A percentile compares a stretch with the other conserved stretches of the same genome.
These are phyloP conservation scores for Silurus asotus DNA, from an alignment of 2,113 vertebrate species.

Conservation along the genomic window DNA sequence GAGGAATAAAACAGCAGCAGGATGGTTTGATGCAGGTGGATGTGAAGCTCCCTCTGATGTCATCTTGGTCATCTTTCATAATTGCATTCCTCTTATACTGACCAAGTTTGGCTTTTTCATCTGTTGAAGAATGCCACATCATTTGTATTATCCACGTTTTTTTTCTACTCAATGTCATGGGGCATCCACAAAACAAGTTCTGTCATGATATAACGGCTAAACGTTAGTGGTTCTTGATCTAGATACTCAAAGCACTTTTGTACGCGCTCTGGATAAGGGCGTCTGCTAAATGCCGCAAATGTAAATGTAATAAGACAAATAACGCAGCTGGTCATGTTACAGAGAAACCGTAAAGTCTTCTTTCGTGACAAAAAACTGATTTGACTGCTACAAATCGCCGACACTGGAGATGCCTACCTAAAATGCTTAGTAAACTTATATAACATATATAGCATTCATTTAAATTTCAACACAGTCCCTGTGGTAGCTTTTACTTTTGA, in stretches of 20 bases:
- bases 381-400: background rate
- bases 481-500: too few species aligned
- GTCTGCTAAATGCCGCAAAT: too few species aligned
- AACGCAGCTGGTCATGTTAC: background rate
- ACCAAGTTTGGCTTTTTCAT: too few species aligned
- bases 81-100: too few species aligned
- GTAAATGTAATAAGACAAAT: background rate
- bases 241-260: too few species aligned
- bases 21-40: too few species aligned
- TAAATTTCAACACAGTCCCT: background rate
- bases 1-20: background rate
- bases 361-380: background rate
- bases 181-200: background rate
- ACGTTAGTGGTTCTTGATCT: background rate
- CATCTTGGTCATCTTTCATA: too few species aligned
- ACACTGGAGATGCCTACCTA: background rate
- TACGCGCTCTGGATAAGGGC: too few species aligned
- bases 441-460: background rate
- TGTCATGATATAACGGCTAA: background rate
- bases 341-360: background rate
- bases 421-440: background rate
- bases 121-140: too few species aligned
- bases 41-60: background rate
- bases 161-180: background rate
- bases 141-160: too few species aligned